Base-by-base conservation (phyloP, 2,797 vertebrate species). In the Synaphobranchus kaupii region DNA sequence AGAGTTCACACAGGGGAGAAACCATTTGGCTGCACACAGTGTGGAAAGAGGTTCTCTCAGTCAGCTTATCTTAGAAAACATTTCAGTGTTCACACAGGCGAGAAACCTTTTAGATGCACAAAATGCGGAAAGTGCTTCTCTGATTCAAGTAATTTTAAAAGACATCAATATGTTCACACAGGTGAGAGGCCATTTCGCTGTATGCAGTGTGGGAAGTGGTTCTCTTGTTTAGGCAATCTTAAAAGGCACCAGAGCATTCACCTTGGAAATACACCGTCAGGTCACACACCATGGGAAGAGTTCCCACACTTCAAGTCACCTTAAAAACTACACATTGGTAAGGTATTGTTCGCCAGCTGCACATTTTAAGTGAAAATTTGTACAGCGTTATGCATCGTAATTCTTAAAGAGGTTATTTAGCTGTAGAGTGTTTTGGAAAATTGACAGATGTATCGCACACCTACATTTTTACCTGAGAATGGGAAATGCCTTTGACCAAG, bases 1-100 rank as follows among this genome's bases (percentile, higher is more conserved):
- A 83, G 85, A 31, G 85, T 88, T 66, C 89, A 89, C 68, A 89
- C 86, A 13, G 84, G 89, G 8, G 89, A 88, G 85, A 89, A 86
- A 84, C 89, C 86, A 6, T 89, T 84, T 58, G 85, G 80, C 3
- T 89, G 89, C 48, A 68, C 86, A 4, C 84, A 89, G 28, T 89
- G 89, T 28, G 87, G 73, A 48, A 87, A 87, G 34, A 50, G 68
- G 68, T 87, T 87, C 1, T 54, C 86, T 50, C 86, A 87, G 86
- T 84, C 73, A 17, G 66, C 82, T 63, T 52, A 87, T 63, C 86
- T 87, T 31, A 66, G 80, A 83, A 81, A 47, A 52, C 84, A 85
- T 76, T 48, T 78, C 54, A 85, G 84, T n/a, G 86, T 87, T 48
- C 87, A 85, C 48, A 85, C 84, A 34, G 87, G 84, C 10, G 76